A percentile compares a stretch with the other conserved stretches of the same genome.
These are phyloP conservation scores for Cladorhizidae sp. DNA, from an alignment of 37 sponge, comb jelly and placozoan genomes.

Conservation along the genomic window DNA sequence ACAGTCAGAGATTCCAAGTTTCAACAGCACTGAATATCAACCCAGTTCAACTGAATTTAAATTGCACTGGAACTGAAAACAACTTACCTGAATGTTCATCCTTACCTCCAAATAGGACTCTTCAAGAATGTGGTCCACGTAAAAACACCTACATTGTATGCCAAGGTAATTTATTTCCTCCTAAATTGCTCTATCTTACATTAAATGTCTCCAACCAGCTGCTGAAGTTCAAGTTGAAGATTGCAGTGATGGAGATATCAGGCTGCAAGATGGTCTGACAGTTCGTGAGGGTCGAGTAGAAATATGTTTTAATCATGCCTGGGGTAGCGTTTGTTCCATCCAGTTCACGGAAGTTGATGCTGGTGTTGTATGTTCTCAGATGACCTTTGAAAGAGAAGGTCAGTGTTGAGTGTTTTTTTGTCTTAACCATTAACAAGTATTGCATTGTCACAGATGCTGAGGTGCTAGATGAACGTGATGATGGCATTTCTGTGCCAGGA, in stretches of 20 bases:
- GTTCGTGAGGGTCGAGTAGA: constrained; percentile 33
- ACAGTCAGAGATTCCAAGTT: constrained; percentile 7
- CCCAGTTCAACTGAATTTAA: neutral
- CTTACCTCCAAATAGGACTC: neutral
- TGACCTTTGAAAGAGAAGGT: constrained; percentile 18
- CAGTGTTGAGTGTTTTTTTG: neutral
- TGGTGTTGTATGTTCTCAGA: constrained; percentile 10
- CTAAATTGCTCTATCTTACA: neutral
- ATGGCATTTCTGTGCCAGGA: neutral
- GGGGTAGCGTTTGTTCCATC: constrained; percentile 16
- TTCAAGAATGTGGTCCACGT: neutral
- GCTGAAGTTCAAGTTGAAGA: neutral
- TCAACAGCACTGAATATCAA: neutral
- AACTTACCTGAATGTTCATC: constrained; percentile 11
- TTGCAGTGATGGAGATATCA: constrained; percentile 5
- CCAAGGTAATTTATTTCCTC: constrained; percentile 12
- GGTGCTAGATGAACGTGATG: neutral
- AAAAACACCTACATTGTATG: constrained; percentile 24
- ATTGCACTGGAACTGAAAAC: constrained; percentile 10
- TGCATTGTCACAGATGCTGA: neutral
- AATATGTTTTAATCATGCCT: constrained; percentile 30
- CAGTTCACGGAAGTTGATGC: constrained; percentile 13
- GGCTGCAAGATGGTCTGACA: constrained; percentile 8
- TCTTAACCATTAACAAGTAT: too few relatives aligned
- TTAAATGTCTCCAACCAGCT: neutral